A percentile compares a stretch with the other conserved stretches of the same genome.
These are phyloP conservation scores for Trichogramma evanescens DNA, from an alignment of 2,888 invertebrate genomes.

Conservation along the genomic window DNA sequence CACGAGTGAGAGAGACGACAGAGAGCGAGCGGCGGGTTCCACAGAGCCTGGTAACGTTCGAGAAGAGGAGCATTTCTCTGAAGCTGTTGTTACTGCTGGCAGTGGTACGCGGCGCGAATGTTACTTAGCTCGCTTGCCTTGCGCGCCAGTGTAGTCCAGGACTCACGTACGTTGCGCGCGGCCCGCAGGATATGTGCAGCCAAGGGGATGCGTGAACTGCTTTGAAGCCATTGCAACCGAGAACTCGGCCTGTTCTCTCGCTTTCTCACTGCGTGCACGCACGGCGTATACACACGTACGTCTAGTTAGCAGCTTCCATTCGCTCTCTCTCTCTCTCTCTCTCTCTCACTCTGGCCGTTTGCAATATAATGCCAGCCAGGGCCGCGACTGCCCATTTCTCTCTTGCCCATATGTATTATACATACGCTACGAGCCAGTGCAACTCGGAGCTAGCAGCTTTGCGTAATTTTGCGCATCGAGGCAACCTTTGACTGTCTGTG, in stretches of 20 bases:
- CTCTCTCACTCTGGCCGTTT: not conserved
- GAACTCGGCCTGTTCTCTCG: not conserved
- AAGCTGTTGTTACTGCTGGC: not conserved
- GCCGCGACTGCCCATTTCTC: no score
- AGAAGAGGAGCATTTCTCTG: not conserved
- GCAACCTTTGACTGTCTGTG: no score
- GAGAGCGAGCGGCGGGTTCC: no score
- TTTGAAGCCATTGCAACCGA: conserved; percentile 1
- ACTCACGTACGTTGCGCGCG: not conserved
- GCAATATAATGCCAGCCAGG: conserved; percentile 4
- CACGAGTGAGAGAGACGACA: no score
- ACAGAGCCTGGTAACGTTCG: no score
- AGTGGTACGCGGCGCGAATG: conserved; percentile 19
- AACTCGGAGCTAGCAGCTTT: no score
- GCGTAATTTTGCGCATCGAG: no score
- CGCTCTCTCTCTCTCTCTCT: not conserved
- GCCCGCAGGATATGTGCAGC: not conserved
- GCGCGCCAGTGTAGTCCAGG: not conserved
- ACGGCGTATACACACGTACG: not conserved
- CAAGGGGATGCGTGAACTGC: not conserved
- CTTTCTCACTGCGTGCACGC: not conserved
- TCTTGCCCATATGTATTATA: no score
- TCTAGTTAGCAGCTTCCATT: not conserved
- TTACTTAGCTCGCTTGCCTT: conserved; percentile 7
- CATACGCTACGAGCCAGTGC: no score